Evolutionary conservation across 2,888 invertebrate species (phyloP).

Genomic region (Desoria tigrina): DNA sequence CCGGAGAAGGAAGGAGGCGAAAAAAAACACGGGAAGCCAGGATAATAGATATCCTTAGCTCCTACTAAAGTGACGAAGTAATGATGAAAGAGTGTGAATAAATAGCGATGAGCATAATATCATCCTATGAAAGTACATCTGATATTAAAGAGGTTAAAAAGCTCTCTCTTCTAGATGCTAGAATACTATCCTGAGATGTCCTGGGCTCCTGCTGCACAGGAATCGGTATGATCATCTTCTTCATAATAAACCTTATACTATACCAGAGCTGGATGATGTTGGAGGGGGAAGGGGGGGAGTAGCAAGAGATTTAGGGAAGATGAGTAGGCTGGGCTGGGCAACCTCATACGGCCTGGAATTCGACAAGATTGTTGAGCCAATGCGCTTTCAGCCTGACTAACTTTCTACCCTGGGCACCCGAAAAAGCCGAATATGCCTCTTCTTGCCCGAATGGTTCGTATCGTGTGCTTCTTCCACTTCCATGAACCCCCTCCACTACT

Average conservation of each 20-base stretch:
- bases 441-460: constrained; percentile 32
- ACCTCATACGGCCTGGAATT: constrained; percentile 47
- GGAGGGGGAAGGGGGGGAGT: constrained; percentile 12
- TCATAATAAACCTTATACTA: too few relatives aligned
- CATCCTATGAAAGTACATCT: too few relatives aligned
- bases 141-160: too few relatives aligned
- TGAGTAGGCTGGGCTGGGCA: constrained; percentile 50
- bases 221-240: too few relatives aligned
- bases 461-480: constrained; percentile 41
- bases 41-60: constrained; percentile 3
- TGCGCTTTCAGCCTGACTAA: constrained; percentile 54
- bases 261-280: constrained; percentile 2
- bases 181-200: too few relatives aligned
- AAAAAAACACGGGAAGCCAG: constrained; percentile 7
- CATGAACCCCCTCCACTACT: constrained; percentile 30
- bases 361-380: constrained; percentile 54
- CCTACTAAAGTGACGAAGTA: constrained; percentile 15
- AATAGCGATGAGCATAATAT: neutral
- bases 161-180: too few relatives aligned
- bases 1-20: too few relatives aligned
- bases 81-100: constrained; percentile 19
- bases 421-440: constrained; percentile 50
- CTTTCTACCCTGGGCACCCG: constrained; percentile 46
- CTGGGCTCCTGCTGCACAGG: too few relatives aligned
- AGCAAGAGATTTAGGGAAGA: constrained; percentile 14